Evolutionary conservation across 1,140 invertebrate species (phyloP), one percentile per base, ranked within the genome.

Genomic region (Latrodectus geometricus): DNA sequence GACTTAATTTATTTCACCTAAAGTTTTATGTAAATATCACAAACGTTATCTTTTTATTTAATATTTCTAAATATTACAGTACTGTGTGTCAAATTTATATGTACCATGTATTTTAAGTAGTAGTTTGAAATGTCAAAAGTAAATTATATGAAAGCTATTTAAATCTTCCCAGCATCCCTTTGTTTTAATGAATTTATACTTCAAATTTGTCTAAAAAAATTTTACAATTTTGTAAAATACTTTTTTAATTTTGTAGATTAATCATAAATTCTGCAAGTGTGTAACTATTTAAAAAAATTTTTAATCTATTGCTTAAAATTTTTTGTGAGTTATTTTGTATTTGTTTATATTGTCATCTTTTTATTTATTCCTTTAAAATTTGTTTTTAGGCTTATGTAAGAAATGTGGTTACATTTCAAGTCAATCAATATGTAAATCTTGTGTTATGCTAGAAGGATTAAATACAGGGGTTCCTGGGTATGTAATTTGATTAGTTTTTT

Each of bases 351-450:
- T 73, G 9, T n/a, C 4, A 49, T 48, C 9, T 73, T 9, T 48
- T 14, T 48, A 35, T n/a, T 48, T 4, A 15, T 49, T 14, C 14
- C 1, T n/a, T 35, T 77, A 75, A 72, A 8, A 56, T 77, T 14
- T 65, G 0, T n/a, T 69, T 5, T 74, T 52, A 92, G 91, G 91
- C 61, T 90, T 88, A 9, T 99, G 98, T 92, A 92, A 91, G 20
- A 93, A 95, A 80, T 99, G 98, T 92, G 95, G 96, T 54, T 99
- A 97, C 92, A 96, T 99, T 7, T 99, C 98, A 4, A 99, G 97
- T 89, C 97, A 99, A 91, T 93, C 94, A 89, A 93, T 99, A 14
- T 99, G 98, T 90, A 99, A 99, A 92, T 98, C 98, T 0, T 99
- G 98, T 92, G 94, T 98, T 4, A 92, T 99, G 75, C 92, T 99